Evolutionary conservation across 1,140 invertebrate genomes (phyloP), one percentile per base, ranked within the genome.

Genomic region (Achatina immaculata): DNA sequence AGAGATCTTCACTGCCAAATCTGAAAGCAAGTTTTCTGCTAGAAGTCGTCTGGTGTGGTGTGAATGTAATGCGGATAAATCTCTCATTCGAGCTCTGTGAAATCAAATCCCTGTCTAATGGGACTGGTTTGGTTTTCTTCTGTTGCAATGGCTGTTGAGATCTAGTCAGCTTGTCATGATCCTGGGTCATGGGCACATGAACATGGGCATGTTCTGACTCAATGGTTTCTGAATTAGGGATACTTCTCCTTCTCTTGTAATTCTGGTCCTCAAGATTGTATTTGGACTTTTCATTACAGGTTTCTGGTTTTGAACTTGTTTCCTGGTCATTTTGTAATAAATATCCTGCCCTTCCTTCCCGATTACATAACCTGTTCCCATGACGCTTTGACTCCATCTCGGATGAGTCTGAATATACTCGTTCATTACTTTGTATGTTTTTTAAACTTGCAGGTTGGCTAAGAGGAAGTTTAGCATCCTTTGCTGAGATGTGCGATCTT

Each of bases 31-130:
- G 65, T 68, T 6, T n/a, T 16, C 9, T 1, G 31, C 24, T 24
- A 36, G 38, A 34, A 66, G 1, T 45, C 55, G 19, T 51, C 42
- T 66, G 7, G 68, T 78, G 68, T 7, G 76, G 76, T 36, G 58
- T 78, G 62, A 78, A 48, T 2, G 58, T 78, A 6, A 78, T 36
- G n/a, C 76, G 58, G 19, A 78, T 68, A 68, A 78, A 78, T 45
- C 76, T 43, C 24, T 78, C 76, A 19, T 78, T 24, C 14, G 48
- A 40, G 11, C 1, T 7, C 7, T n/a, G 58, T 28, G 28, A 31
- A 19, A 62, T 9, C 31, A 28, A 9, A 16, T 4, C 31, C n/a
- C 31, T 4, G 28, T 62, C 58, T 31, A 62, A 62, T 31, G 28
- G 58, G 31, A 16, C 19, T 62, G 58, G 58, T 31, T 62, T 21